phyloP scores from a whole-genome alignment of 1,140 invertebrate genomes.

The Augochlora pura region DNA sequence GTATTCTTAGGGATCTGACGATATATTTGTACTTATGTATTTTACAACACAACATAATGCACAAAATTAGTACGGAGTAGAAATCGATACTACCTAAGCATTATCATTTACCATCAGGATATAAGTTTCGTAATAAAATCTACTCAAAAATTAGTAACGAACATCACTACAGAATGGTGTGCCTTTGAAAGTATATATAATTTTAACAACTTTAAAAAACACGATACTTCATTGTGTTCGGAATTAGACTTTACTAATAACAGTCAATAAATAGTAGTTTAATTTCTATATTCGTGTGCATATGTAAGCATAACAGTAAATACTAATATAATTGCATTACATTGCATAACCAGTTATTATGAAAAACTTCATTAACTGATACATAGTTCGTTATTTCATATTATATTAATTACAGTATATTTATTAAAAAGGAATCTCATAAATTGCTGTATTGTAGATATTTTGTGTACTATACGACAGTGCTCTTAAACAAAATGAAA shows the following conservation, averaged over 20 bases:
- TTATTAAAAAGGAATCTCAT: slow-evolving; percentile 41
- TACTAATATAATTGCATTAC: not conserved
- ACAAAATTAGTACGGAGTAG: slow-evolving; percentile 34
- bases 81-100: slow-evolving; percentile 13
- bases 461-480: not conserved
- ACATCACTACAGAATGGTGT: slow-evolving; percentile 39
- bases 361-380: slow-evolving; percentile 27
- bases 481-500: slow-evolving; percentile 5
- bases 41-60: slow-evolving; percentile 19
- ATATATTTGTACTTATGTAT: slow-evolving; percentile 31
- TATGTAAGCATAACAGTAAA: slow-evolving; percentile 14
- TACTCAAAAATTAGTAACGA: slow-evolving; percentile 14
- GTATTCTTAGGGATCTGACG: not conserved
- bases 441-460: slow-evolving; percentile 18
- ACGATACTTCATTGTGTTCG: not conserved
- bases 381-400: slow-evolving; percentile 31
- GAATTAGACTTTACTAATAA: not conserved
- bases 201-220: slow-evolving; percentile 10
- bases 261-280: slow-evolving; percentile 23
- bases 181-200: slow-evolving; percentile 45
- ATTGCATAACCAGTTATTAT: slow-evolving; percentile 29
- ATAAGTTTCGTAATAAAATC: slow-evolving; percentile 16
- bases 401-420: slow-evolving; percentile 15
- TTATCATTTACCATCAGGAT: slow-evolving; percentile 2
- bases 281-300: slow-evolving; percentile 17